A percentile compares a stretch with the other conserved stretches of the same genome.
phyloP scores from a whole-genome alignment of 2,888 invertebrate genomes.

The Sphaerophoria taeniata region DNA sequence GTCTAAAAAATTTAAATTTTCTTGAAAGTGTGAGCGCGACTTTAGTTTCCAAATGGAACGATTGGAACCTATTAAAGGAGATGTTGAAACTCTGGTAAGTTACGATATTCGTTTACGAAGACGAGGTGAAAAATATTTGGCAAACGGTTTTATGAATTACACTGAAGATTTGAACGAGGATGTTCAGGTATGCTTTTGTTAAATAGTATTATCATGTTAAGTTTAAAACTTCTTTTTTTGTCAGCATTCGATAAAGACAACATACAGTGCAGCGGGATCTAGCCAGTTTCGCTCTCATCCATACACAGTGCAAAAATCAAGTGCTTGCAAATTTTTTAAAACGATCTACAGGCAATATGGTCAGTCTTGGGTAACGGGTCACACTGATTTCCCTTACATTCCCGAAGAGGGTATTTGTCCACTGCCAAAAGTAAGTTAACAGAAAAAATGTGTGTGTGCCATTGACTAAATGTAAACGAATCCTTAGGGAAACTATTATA shows the following conservation, averaged over 20 bases:
- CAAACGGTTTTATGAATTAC: not conserved
- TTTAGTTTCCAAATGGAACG: not conserved
- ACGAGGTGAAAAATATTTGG: not conserved
- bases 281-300: constrained; percentile 5
- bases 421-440: not conserved
- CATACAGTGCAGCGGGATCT: not conserved
- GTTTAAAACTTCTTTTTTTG: not conserved
- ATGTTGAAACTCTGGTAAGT: not conserved
- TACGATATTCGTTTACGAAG: not conserved
- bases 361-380: not conserved
- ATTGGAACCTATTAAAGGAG: constrained; percentile 6
- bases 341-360: not conserved
- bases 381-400: constrained; percentile 6
- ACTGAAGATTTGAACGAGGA: constrained; percentile 5
- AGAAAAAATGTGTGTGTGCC: not conserved
- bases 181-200: not conserved
- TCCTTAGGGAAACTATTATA: constrained; percentile 3
- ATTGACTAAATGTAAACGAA: not conserved
- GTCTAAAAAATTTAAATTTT: not conserved
- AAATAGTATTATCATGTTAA: not conserved
- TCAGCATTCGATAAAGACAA: not conserved
- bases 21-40: not conserved
- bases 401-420: constrained; percentile 24
- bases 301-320: not conserved
- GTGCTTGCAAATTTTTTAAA: constrained; percentile 3